Evolutionary conservation across 2,113 vertebrate genomes (phyloP).

Genomic region (Elephantulus edwardii): DNA sequence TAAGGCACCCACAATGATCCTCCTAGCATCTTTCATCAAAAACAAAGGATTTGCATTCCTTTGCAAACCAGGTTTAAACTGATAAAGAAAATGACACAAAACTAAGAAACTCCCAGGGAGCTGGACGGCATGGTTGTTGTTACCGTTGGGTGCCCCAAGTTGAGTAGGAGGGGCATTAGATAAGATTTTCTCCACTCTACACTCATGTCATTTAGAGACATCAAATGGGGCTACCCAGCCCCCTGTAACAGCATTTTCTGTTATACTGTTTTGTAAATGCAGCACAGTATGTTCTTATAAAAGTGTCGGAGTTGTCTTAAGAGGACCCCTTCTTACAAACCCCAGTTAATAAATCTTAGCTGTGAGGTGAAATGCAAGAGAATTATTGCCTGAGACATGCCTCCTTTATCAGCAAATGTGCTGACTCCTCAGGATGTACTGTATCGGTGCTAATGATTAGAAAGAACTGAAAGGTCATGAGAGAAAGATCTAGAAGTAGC

Average conservation of each 20-base stretch:
- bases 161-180: neutral
- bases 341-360: conserved; percentile 50
- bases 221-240: neutral
- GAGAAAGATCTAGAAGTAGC: neutral
- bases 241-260: conserved; percentile 5
- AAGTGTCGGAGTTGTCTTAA: conserved; percentile 27
- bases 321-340: neutral
- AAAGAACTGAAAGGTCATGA: conserved; percentile 47
- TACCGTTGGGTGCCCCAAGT: no score
- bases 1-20: no score
- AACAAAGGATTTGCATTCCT: neutral
- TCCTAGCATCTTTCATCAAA: neutral
- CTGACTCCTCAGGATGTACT: neutral
- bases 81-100: conserved; percentile 10
- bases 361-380: conserved; percentile 42
- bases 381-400: conserved; percentile 22
- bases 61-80: neutral
- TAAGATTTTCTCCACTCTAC: neutral
- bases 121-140: no score
- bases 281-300: conserved; percentile 36
- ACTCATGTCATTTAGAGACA: neutral
- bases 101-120: neutral
- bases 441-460: conserved; percentile 52
- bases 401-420: conserved; percentile 38
- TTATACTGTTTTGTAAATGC: neutral